Evolutionary conservation across 2,797 vertebrate genomes (phyloP).

Genomic region (Choloepus didactylus): DNA sequence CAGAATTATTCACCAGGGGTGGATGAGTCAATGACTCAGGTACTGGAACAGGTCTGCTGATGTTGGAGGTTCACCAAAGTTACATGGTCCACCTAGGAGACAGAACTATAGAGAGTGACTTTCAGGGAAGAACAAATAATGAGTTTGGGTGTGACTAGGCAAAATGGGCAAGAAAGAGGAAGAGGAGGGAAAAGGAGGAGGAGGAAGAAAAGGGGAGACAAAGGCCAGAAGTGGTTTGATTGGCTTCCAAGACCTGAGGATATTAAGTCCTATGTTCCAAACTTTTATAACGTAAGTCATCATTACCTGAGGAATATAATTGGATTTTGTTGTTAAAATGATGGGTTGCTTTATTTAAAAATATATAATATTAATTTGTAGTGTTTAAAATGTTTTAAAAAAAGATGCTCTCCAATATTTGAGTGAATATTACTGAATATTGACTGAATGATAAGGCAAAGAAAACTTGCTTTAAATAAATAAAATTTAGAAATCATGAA

Average conservation of each 20-base stretch:
- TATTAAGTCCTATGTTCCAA: background rate
- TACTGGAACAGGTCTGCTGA: background rate
- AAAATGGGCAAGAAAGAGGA: background rate
- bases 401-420: background rate
- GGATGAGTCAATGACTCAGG: background rate
- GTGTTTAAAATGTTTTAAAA: background rate
- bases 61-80: background rate
- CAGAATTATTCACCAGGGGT: background rate
- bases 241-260: background rate
- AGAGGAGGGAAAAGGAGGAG: background rate
- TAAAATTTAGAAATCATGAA: conserved; percentile 38
- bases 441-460: conserved; percentile 35
- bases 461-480: conserved; percentile 52
- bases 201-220: background rate
- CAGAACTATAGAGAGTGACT: background rate
- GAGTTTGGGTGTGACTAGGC: background rate
- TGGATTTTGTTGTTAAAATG: conserved; percentile 33
- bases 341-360: background rate
- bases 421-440: background rate
- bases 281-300: background rate
- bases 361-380: too few species aligned
- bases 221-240: background rate
- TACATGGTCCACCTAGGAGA: background rate
- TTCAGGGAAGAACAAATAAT: background rate
- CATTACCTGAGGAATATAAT: background rate